Evolutionary conservation across 2,113 vertebrate genomes (phyloP).

Genomic region (Amblyopsis rosae): DNA sequence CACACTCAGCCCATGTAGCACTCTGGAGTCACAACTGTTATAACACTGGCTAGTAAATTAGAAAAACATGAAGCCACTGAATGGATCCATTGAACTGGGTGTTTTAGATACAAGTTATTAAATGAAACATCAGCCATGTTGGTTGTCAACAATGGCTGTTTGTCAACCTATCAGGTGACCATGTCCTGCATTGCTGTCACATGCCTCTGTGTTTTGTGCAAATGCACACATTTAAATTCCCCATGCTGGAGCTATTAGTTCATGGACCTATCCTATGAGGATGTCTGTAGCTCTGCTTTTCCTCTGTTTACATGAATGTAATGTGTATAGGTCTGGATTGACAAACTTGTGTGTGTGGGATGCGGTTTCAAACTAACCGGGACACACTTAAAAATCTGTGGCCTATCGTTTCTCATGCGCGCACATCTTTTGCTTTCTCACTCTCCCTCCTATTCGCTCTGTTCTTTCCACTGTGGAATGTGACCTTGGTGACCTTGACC

Average conservation of each 20-base stretch:
- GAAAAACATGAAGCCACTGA: neutral
- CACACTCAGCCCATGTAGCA: neutral
- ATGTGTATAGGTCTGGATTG: no score
- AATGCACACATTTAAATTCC: neutral
- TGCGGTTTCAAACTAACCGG: no score
- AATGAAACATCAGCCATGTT: neutral
- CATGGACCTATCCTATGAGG: neutral
- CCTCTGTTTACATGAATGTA: neutral
- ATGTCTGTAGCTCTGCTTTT: neutral
- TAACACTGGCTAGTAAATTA: no score
- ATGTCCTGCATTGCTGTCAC: neutral
- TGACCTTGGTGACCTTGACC: constrained; percentile 74
- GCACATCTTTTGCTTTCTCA: constrained; percentile 30
- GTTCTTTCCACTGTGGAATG: constrained; percentile 69
- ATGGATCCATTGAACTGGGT: neutral
- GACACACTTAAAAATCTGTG: no score
- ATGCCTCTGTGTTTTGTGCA: neutral
- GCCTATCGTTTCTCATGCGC: no score
- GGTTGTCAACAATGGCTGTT: no score
- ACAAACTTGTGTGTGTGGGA: no score
- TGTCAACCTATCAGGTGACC: no score
- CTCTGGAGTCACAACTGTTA: neutral
- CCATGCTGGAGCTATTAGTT: neutral
- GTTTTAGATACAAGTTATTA: neutral
- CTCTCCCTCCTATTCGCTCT: constrained; percentile 22